Percentiles rank a stretch among this genome's conserved stretches.
These are phyloP conservation scores for Ophthalmolycus amberensis DNA, from an alignment of 2,113 vertebrate species.

Conservation along the genomic window DNA sequence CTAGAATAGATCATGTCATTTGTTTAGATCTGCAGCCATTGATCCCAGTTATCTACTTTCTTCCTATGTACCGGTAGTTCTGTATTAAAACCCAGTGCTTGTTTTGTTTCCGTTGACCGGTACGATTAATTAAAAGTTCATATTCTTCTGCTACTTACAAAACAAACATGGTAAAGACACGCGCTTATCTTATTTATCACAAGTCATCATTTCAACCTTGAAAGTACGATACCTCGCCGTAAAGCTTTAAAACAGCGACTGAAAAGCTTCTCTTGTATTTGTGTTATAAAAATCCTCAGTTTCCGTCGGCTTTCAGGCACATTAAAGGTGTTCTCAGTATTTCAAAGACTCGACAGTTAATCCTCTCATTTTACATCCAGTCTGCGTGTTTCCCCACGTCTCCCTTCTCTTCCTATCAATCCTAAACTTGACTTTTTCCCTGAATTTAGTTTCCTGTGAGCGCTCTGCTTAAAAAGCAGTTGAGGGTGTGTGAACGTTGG, in stretches of 20 bases:
- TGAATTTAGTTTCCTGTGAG: conserved; percentile 45
- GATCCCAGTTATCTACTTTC: neutral
- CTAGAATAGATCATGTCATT: conserved; percentile 7
- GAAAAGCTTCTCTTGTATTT: conserved; percentile 7
- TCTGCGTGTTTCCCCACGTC: conserved; percentile 2
- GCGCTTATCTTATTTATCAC: neutral
- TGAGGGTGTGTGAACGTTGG: conserved; percentile 47
- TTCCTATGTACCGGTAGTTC: neutral
- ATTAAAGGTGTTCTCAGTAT: conserved; percentile 2
- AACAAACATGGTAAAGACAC: neutral
- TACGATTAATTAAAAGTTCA: neutral
- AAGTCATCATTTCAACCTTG: conserved; percentile 12
- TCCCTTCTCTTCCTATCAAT: conserved; percentile 30
- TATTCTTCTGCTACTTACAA: neutral
- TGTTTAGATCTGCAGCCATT: conserved; percentile 13
- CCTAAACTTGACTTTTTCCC: conserved; percentile 54
- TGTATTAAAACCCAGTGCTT: neutral
- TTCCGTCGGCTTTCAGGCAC: neutral
- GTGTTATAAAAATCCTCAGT: neutral
- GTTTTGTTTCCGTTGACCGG: neutral
- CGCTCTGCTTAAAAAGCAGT: conserved; percentile 31
- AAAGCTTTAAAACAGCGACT: conserved; percentile 6
- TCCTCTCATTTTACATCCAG: conserved; percentile 16
- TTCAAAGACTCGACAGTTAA: conserved; percentile 22
- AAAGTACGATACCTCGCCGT: neutral